Evolutionary conservation across 1,140 invertebrate genomes (phyloP).

Genomic region (Drosophila equinoxialis): DNA sequence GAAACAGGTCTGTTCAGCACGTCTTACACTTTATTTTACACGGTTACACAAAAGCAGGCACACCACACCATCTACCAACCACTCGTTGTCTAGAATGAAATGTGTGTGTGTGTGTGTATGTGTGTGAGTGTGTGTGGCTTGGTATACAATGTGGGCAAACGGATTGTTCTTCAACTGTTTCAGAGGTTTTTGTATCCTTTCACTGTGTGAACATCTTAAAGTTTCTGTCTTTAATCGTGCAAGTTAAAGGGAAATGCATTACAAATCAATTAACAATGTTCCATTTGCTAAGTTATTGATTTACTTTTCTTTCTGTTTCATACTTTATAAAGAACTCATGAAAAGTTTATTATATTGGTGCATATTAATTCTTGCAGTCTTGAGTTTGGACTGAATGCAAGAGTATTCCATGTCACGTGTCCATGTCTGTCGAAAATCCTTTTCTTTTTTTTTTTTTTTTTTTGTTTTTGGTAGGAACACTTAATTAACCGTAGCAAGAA

Average conservation of each 20-base stretch:
- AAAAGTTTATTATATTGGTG: not conserved
- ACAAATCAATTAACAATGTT: not conserved
- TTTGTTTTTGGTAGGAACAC: not conserved
- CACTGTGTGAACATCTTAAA: not conserved
- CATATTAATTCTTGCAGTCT: not conserved
- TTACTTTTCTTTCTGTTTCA: not conserved
- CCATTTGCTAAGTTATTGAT: not conserved
- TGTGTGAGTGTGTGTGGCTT: too few relatives aligned
- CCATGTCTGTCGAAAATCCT: not conserved
- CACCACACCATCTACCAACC: not conserved
- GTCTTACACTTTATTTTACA: slow-evolving; percentile 44
- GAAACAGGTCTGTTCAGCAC: slow-evolving; percentile 44
- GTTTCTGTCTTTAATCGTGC: slow-evolving; percentile 10
- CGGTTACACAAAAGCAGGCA: slow-evolving; percentile 5
- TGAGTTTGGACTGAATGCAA: not conserved
- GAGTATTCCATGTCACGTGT: not conserved
- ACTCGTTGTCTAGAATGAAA: slow-evolving; percentile 11
- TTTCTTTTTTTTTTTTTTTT: not conserved
- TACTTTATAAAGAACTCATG: not conserved
- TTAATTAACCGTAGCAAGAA: slow-evolving; percentile 16
- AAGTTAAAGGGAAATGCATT: not conserved
- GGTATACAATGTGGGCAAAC: not conserved
- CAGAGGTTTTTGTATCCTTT: not conserved
- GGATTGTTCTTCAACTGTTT: slow-evolving; percentile 1
- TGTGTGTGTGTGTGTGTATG: not conserved